These are phyloP conservation scores for Drosophila limbata DNA, from an alignment of 2,888 invertebrate species.

Conservation along the genomic window DNA sequence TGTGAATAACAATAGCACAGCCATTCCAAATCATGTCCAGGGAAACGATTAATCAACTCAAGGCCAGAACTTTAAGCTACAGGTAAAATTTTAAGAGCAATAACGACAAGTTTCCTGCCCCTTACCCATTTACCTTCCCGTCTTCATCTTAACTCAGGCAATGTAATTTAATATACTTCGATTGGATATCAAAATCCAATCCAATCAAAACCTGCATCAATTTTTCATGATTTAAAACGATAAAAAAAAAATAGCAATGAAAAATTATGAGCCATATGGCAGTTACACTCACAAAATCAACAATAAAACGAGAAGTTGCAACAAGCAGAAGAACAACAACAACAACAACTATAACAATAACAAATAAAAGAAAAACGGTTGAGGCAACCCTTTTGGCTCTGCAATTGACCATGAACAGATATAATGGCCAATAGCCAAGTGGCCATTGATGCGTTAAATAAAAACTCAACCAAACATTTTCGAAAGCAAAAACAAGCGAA, in stretches of 20 bases:
- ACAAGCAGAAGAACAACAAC: conserved; percentile 17
- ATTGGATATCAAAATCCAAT: conserved; percentile 71
- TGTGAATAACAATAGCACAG: conserved; percentile 5
- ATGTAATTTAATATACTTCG: conserved; percentile 62
- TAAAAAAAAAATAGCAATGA: conserved; percentile 57
- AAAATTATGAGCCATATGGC: conserved; percentile 77
- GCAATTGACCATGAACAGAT: conserved; percentile 51
- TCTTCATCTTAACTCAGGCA: conserved; percentile 6
- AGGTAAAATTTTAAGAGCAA: conserved; percentile 42
- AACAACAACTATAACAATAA: conserved; percentile 43
- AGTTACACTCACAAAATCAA: conserved; percentile 31
- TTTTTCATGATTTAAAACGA: conserved; percentile 55
- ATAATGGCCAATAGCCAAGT: conserved; percentile 59
- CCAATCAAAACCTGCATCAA: conserved; percentile 65
- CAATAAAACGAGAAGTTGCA: conserved; percentile 22
- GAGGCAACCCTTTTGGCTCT: conserved; percentile 44
- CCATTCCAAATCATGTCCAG: not conserved
- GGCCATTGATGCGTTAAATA: conserved; percentile 75
- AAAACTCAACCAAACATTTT: conserved; percentile 74
- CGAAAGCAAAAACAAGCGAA: conserved; percentile 56
- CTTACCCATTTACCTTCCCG: not conserved
- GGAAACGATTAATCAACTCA: conserved; percentile 44
- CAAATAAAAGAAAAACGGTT: conserved; percentile 15
- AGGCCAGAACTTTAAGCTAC: conserved; percentile 11
- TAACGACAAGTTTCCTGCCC: conserved; percentile 24